These are phyloP conservation scores for Diplosoma virens DNA, from an alignment of 23 tunicate species.

Conservation along the genomic window DNA sequence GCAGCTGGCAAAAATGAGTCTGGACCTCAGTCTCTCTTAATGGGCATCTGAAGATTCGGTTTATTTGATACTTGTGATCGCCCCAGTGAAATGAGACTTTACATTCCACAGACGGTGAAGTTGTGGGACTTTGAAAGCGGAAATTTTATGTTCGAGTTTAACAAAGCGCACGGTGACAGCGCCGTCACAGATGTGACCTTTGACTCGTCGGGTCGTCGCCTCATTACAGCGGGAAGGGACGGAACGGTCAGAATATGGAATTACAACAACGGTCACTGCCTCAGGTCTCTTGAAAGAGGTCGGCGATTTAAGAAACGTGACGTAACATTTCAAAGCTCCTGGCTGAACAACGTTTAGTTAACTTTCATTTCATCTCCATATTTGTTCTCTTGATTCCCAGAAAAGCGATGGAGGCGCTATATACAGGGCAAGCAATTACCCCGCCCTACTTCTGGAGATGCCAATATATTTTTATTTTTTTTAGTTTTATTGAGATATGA, in stretches of 20 bases:
- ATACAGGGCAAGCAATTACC: too few species aligned
- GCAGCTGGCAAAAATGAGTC: too few species aligned
- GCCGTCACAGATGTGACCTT: slow-evolving; percentile 73
- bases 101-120: slow-evolving; percentile 67
- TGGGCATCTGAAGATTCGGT: too few species aligned
- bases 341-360: not conserved
- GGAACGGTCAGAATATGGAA: slow-evolving; percentile 91
- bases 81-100: too few species aligned
- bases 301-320: too few species aligned
- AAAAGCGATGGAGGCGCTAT: too few species aligned
- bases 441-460: too few species aligned
- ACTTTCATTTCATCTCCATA: too few species aligned
- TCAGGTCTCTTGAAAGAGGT: slow-evolving; percentile 68
- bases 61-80: too few species aligned
- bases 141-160: slow-evolving; percentile 82
- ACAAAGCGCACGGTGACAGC: slow-evolving; percentile 81
- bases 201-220: slow-evolving; percentile 77
- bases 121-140: slow-evolving; percentile 94
- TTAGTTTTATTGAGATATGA: too few species aligned
- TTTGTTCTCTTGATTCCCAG: not conserved
- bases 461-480: too few species aligned
- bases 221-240: slow-evolving; percentile 83
- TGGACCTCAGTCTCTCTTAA: too few species aligned
- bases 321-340: not conserved
- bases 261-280: slow-evolving; percentile 88